phyloP scores from a whole-genome alignment of 92 coral and sea anemone species.

The Epizoanthus illoricatus region DNA sequence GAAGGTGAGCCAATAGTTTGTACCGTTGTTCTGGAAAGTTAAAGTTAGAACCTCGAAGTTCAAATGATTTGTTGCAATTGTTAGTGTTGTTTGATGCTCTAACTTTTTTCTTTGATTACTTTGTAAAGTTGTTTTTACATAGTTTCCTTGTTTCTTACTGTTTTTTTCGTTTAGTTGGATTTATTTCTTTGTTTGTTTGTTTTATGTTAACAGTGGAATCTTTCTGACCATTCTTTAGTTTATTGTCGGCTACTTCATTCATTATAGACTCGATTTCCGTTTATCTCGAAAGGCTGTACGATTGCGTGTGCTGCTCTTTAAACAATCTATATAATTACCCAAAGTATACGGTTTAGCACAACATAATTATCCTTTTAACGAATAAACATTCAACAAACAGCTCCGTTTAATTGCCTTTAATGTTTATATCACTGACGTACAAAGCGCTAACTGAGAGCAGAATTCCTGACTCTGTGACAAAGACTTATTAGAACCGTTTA shows the following conservation, averaged over 20 bases:
- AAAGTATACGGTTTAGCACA: background rate
- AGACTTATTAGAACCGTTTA: background rate
- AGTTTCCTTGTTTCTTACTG: background rate
- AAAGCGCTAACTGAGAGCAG: background rate
- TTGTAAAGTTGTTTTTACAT: background rate
- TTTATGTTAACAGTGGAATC: no score
- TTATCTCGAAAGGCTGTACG: no score
- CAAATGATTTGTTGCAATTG: background rate
- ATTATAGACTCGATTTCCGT: no score
- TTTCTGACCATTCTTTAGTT: no score
- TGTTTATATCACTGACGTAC: background rate
- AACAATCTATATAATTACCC: no score
- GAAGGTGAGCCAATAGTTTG: constrained; percentile 3
- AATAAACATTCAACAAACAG: constrained; percentile 10
- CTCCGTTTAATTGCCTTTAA: background rate
- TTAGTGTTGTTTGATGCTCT: background rate
- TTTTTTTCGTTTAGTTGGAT: background rate
- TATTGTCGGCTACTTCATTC: no score
- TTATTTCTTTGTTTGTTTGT: no score
- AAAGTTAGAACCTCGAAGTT: background rate
- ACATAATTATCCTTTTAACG: background rate
- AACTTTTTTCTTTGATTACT: background rate
- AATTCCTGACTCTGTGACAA: background rate
- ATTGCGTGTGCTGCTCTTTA: no score
- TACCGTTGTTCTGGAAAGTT: background rate